Evolutionary conservation across 2,888 invertebrate species (phyloP).

Genomic region (Cheiracanthium punctorium): DNA sequence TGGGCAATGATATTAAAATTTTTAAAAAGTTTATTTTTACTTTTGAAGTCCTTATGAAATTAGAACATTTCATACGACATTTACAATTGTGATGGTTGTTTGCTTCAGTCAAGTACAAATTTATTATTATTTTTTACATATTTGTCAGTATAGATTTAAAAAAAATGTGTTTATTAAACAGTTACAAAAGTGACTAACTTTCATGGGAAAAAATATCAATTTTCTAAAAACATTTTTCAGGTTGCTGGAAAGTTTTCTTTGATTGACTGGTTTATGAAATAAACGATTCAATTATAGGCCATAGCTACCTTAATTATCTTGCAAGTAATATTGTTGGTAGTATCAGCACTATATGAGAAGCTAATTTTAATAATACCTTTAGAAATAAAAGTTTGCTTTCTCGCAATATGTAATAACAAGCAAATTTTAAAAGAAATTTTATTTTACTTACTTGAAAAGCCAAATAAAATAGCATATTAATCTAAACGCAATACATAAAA

Average conservation of each 20-base stretch:
- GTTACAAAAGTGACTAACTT: background rate
- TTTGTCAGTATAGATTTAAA: background rate
- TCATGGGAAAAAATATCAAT: background rate
- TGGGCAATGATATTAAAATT: conserved; percentile 4
- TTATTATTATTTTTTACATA: background rate
- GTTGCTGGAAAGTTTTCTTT: background rate
- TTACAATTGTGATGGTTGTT: conserved; percentile 4
- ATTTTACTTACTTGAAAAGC: no score
- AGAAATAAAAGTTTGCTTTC: no score
- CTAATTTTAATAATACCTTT: no score
- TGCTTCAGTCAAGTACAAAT: background rate
- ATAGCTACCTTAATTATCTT: no score
- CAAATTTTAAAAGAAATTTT: no score
- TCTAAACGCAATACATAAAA: no score
- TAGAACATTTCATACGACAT: background rate
- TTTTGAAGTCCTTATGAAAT: background rate
- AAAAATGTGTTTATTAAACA: background rate
- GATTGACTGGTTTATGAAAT: conserved; percentile 3
- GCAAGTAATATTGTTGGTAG: no score
- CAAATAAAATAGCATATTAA: no score
- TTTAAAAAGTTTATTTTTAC: background rate
- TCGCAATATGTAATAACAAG: no score
- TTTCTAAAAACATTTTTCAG: background rate
- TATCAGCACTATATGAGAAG: no score
- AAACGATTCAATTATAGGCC: conserved; percentile 7